Conservation (phyloP, 1,140 invertebrate genomes). For the Anastrepha ludens region DNA sequence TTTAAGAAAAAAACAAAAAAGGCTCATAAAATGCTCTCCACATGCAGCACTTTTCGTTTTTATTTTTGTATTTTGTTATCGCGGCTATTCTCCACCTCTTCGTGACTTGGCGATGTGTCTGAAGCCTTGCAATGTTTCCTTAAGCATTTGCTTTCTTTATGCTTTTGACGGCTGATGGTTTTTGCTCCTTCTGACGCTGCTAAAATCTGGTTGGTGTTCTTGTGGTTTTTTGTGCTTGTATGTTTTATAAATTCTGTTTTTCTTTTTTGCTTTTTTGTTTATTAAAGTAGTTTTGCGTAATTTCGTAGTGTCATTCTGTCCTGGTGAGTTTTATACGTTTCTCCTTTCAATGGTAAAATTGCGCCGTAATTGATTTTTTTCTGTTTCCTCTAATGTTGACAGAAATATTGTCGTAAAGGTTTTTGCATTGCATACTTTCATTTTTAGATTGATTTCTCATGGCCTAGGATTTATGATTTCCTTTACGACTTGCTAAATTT, state of each 20-base stretch:
- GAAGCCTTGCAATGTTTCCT: not conserved
- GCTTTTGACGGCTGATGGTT: not conserved
- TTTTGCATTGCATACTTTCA: constrained; percentile 4
- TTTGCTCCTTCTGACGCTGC: not conserved
- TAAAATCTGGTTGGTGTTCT: not conserved
- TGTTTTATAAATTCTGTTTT: not conserved
- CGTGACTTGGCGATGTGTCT: not conserved
- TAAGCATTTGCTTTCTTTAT: constrained; percentile 13
- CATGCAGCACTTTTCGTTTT: not conserved
- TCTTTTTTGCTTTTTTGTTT: not conserved
- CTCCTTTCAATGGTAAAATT: not conserved
- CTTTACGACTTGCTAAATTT: not conserved
- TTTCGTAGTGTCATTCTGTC: not conserved
- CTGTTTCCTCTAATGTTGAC: not conserved
- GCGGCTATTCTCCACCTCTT: not conserved
- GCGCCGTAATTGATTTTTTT: not conserved
- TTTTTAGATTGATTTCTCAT: constrained; percentile 1
- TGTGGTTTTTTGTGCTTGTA: not conserved
- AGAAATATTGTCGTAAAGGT: not conserved
- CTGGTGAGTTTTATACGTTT: not conserved
- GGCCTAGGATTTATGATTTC: not conserved
- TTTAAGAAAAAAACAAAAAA: not conserved
- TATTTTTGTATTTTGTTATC: not conserved
- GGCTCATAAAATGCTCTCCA: not conserved
- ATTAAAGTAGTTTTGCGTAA: not conserved